These are phyloP conservation scores for Microhierax caerulescens DNA, from an alignment of 2,797 vertebrate species.

Conservation along the genomic window DNA sequence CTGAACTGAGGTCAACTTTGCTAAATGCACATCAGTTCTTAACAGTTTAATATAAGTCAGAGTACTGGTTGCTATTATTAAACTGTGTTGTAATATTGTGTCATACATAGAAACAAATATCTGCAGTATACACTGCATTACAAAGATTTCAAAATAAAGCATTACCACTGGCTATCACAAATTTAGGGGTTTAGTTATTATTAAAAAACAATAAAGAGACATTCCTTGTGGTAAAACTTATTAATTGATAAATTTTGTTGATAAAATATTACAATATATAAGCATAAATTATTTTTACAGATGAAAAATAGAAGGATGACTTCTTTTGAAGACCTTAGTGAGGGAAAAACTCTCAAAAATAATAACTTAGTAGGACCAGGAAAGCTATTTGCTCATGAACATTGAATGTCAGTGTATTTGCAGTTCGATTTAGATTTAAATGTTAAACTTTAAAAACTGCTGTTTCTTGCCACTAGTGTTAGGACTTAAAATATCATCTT, in stretches of 20 bases:
- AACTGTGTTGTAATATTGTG: background rate
- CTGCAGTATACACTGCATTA: background rate
- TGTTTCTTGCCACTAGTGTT: background rate
- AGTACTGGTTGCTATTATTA: constrained; percentile 9
- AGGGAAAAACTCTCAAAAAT: background rate
- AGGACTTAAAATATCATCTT: background rate
- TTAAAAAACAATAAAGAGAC: rapidly evolving
- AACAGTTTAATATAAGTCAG: background rate
- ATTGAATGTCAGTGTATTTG: background rate
- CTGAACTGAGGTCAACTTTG: background rate
- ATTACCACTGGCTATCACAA: background rate
- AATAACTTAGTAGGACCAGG: background rate
- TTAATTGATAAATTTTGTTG: background rate
- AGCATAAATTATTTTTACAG: background rate
- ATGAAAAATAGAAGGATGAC: background rate
- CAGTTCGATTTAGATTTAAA: background rate
- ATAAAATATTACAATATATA: background rate
- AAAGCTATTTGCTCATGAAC: background rate
- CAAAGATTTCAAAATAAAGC: background rate
- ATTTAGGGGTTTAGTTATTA: background rate
- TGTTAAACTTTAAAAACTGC: background rate
- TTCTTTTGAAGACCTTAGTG: background rate
- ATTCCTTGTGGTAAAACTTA: background rate
- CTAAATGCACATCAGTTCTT: background rate
- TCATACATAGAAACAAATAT: background rate